A percentile compares a stretch with the other conserved stretches of the same genome.
Conservation (phyloP, 1,140 invertebrate species). For the Pseudomyrmex sp. region DNA sequence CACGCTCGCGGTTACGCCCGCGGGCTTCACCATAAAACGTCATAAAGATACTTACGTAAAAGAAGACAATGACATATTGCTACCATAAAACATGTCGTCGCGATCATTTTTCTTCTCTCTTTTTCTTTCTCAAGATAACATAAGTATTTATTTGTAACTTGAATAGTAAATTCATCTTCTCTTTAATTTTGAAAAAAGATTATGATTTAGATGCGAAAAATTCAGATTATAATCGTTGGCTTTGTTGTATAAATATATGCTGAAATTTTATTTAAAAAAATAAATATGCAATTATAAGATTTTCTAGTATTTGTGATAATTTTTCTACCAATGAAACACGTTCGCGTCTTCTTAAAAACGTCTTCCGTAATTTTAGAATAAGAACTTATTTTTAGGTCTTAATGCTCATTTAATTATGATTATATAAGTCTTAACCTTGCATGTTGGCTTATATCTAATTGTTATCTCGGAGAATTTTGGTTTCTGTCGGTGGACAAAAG, state of each 20-base stretch:
- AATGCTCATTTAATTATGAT: conserved; percentile 28
- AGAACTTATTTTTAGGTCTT: neutral
- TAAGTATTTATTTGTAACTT: conserved; percentile 33
- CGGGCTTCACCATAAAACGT: conserved; percentile 9
- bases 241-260: too few species aligned
- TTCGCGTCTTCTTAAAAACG: neutral
- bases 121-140: neutral
- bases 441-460: neutral
- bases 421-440: conserved; percentile 8
- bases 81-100: conserved; percentile 21
- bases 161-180: neutral
- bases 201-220: neutral
- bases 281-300: neutral
- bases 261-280: neutral
- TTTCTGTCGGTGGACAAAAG: neutral
- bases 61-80: conserved; percentile 26
- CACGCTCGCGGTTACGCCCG: conserved; percentile 32
- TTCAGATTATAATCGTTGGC: neutral
- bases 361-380: neutral
- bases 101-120: conserved; percentile 30
- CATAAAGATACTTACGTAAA: conserved; percentile 46
- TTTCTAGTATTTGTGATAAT: neutral
- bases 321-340: neutral
- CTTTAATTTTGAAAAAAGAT: neutral
- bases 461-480: conserved; percentile 8